Evolutionary conservation across 2,113 vertebrate species (phyloP), one percentile per base, ranked within the genome.

Genomic region (Cygnus buccinator): DNA sequence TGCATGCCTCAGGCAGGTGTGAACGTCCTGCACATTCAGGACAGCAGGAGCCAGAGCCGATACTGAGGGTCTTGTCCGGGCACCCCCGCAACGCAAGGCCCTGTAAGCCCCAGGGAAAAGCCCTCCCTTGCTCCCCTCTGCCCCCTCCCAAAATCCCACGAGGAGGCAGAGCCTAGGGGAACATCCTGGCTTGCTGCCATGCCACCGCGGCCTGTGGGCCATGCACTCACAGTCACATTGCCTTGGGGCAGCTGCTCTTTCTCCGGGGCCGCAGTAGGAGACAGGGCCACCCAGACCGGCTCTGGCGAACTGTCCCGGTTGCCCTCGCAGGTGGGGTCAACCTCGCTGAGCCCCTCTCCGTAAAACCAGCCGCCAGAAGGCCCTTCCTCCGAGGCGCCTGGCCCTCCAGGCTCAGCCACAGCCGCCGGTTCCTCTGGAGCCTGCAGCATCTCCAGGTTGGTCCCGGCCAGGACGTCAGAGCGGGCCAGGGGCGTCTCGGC

Each of bases 231-330:
- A 0, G 61, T 82, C 50, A n/a, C 7, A 1, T 54, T 0, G 2
- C 89, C 76, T 4, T 10, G 61, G 11, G 67, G 11, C 1, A 12
- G 55, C 44, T 55, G 90, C 86, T 94, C 78, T 46, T 58, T 41
- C 41, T 59, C 28, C 0, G 4, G 41, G 35, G n/a, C 78, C 0
- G 10, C 17, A 31, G 63, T 0, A 0, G 89, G 95, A 31, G 78
- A 65, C 44, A 93, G 35, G 41, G 95, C 95, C 95, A 94, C 96
- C 98, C 98, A 98, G 8, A 77, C 76, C 0, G 96, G 97, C 87
- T 98, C 98, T 0, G 96, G 97, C 50, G 96, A 97, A 77, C 98
- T 90, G 2, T 97, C 97, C 1, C 84, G 96, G 82, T 97, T 91
- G 15, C 67, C 83, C 12, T 97, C 94, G 0, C 87, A 91, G 44